phyloP scores from a whole-genome alignment of 2,113 vertebrate species.

The Xenopus laevis region DNA sequence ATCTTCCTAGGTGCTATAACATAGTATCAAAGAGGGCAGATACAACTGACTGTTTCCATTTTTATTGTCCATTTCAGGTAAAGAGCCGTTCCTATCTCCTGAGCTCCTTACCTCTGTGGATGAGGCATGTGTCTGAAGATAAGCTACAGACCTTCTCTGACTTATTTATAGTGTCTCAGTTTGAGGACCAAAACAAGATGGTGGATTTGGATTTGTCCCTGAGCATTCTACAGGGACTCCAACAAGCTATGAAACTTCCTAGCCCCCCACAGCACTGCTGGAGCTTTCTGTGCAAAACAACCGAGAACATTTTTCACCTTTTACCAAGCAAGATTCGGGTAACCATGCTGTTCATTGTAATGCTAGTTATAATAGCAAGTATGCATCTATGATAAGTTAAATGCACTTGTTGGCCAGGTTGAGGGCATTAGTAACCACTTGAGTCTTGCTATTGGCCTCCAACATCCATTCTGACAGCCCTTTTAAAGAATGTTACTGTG shows the following conservation, averaged over 20 bases:
- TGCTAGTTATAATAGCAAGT: too few species aligned
- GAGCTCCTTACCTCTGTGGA: conserved; percentile 72
- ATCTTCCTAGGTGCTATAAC: too few species aligned
- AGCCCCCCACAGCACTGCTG: conserved; percentile 78
- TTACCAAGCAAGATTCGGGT: conserved; percentile 84
- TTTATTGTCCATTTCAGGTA: conserved; percentile 57
- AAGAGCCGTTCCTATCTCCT: conserved; percentile 74
- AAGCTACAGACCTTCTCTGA: conserved; percentile 79
- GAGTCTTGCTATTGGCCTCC: too few species aligned
- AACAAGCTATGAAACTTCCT: conserved; percentile 81
- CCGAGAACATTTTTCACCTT: conserved; percentile 76
- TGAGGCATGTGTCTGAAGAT: conserved; percentile 86
- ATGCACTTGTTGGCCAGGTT: too few species aligned
- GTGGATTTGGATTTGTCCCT: conserved; percentile 57
- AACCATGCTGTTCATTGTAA: conserved; percentile 9
- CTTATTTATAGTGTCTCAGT: conserved; percentile 72
- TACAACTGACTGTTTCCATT: too few species aligned
- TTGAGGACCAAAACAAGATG: conserved; percentile 55
- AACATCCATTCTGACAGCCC: too few species aligned
- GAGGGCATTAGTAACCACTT: too few species aligned
- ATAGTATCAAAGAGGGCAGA: too few species aligned
- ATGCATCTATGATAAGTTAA: too few species aligned
- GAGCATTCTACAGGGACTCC: conserved; percentile 73
- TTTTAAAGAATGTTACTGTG: too few species aligned
- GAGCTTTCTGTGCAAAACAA: conserved; percentile 71